Evolutionary conservation across 1,140 invertebrate species (phyloP).

Genomic region (Tetranychus cinnabarinus): DNA sequence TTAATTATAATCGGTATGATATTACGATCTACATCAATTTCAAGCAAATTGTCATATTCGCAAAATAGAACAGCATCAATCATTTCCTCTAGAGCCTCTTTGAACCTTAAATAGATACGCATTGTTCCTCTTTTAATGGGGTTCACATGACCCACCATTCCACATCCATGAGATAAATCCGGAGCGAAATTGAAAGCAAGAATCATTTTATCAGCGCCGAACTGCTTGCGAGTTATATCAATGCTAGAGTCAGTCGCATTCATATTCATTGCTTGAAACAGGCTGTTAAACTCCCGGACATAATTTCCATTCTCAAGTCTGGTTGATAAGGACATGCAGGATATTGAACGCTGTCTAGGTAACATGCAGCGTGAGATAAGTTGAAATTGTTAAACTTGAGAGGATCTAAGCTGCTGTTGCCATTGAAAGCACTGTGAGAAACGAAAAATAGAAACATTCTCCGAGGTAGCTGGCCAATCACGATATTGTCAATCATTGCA

Average conservation of each 20-base stretch:
- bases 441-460: not conserved
- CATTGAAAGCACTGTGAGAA: not conserved
- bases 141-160: not conserved
- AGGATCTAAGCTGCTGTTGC: not conserved
- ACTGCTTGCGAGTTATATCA: not conserved
- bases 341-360: not conserved
- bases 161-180: not conserved
- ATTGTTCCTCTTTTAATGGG: not conserved
- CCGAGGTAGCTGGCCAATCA: not conserved
- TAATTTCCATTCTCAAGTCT: not conserved
- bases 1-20: not conserved
- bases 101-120: not conserved
- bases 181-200: not conserved
- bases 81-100: not conserved
- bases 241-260: not conserved
- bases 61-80: not conserved
- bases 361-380: not conserved
- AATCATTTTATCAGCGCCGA: not conserved
- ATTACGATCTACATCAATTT: not conserved
- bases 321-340: not conserved
- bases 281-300: not conserved
- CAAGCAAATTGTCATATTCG: not conserved
- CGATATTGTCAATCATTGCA: not conserved
- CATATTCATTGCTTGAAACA: not conserved
- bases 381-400: not conserved